phyloP scores from a whole-genome alignment of 2,113 vertebrate genomes.

The Rafetus swinhoei region DNA sequence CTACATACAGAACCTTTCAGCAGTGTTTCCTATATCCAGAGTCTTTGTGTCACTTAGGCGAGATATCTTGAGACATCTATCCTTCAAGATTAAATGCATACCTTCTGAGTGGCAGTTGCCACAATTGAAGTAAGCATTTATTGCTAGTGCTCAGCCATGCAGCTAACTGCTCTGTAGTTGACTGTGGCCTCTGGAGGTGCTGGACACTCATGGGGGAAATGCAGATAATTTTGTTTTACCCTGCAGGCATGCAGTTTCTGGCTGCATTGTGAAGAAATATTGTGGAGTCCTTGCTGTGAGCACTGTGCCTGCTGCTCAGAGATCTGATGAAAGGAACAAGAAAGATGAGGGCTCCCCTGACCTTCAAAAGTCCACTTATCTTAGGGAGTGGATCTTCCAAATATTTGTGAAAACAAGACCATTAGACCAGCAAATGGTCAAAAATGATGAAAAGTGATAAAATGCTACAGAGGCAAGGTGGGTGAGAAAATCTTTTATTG shows the following conservation, averaged over 20 bases:
- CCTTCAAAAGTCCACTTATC: constrained; percentile 70
- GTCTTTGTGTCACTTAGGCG: constrained; percentile 55
- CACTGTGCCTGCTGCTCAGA: constrained; percentile 61
- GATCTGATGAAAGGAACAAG: constrained; percentile 59
- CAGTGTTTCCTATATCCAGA: constrained; percentile 16
- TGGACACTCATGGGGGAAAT: constrained; percentile 79
- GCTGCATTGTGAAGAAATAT: constrained; percentile 72
- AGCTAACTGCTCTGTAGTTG: constrained; percentile 81
- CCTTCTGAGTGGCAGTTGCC: constrained; percentile 78
- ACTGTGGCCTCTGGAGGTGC: constrained; percentile 80
- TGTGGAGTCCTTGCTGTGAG: constrained; percentile 71
- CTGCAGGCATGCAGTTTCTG: constrained; percentile 78
- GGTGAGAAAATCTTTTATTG: neutral
- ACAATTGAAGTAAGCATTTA: constrained; percentile 79
- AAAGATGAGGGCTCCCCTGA: constrained; percentile 71
- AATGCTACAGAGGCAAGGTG: neutral
- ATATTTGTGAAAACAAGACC: constrained; percentile 2
- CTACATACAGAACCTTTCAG: constrained; percentile 18
- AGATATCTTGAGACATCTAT: constrained; percentile 73
- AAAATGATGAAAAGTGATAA: constrained; percentile 4
- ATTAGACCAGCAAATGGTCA: constrained; percentile 36
- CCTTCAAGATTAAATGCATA: constrained; percentile 79
- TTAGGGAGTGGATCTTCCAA: constrained; percentile 59
- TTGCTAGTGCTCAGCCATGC: constrained; percentile 83
- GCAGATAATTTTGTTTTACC: constrained; percentile 82